Evolutionary conservation across 2,113 vertebrate genomes (phyloP).

Genomic region (Limnothrissa miodon): DNA sequence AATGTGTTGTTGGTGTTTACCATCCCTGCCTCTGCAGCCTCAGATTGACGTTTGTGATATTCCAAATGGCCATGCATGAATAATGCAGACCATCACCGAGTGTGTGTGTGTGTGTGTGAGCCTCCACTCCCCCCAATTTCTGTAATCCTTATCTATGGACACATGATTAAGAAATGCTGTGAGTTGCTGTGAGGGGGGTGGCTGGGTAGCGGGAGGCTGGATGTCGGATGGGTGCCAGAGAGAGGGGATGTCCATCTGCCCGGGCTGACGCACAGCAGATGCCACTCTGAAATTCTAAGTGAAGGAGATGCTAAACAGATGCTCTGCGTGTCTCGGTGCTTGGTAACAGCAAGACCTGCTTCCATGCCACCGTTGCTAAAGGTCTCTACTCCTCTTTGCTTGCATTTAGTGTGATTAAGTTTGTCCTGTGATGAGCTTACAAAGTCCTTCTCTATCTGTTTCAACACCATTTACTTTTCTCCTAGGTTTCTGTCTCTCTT

Average conservation of each 20-base stretch:
- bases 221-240: not conserved
- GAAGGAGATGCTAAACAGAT: constrained; percentile 29
- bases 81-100: constrained; percentile 26
- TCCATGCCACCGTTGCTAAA: not conserved
- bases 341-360: not conserved
- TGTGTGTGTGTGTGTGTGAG: not conserved
- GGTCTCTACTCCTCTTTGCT: not conserved
- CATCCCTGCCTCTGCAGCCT: constrained; percentile 32
- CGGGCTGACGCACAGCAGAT: constrained; percentile 36
- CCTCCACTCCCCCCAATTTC: constrained; percentile 11
- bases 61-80: constrained; percentile 43
- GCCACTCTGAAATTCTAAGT: constrained; percentile 24
- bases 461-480: not conserved
- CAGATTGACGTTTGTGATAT: constrained; percentile 49
- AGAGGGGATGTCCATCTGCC: constrained; percentile 33
- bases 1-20: constrained; percentile 50
- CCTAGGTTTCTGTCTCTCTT: too few species aligned
- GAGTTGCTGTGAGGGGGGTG: constrained; percentile 1
- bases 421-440: not conserved
- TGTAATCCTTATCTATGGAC: constrained; percentile 21
- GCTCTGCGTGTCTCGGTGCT: not conserved
- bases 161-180: constrained; percentile 10
- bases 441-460: not conserved
- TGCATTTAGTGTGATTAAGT: not conserved
- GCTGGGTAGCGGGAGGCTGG: not conserved